phyloP scores from a whole-genome alignment of 2,113 vertebrate genomes.

The Indri indri region DNA sequence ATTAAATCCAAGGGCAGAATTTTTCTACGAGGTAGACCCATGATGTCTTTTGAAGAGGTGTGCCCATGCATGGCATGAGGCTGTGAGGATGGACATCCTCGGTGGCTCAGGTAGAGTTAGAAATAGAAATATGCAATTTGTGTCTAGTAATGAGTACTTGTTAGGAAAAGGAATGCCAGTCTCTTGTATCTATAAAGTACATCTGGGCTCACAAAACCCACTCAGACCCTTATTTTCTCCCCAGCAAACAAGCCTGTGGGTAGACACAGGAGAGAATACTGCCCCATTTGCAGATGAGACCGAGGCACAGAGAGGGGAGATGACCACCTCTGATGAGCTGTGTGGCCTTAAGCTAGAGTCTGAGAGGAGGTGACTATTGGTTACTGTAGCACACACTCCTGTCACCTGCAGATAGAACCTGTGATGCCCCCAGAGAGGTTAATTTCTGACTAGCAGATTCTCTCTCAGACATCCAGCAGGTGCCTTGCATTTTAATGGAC shows the following conservation, averaged over 20 bases:
- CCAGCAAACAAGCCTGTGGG: neutral
- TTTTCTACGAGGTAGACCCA: neutral
- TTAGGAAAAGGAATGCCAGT: neutral
- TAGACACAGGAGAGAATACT: neutral
- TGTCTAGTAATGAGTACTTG: neutral
- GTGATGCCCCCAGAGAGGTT: neutral
- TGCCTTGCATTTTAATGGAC: constrained; percentile 67
- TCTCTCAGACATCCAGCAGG: constrained; percentile 38
- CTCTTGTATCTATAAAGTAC: neutral
- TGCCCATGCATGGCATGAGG: neutral
- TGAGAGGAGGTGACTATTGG: neutral
- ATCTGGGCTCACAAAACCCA: neutral
- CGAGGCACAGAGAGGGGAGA: neutral
- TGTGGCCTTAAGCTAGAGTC: neutral
- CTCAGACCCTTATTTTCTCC: neutral
- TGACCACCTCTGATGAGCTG: neutral
- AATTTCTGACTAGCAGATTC: constrained; percentile 53
- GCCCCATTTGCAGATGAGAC: neutral
- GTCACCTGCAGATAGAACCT: neutral
- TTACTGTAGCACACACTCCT: neutral
- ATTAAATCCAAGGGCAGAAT: neutral
- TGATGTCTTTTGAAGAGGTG: neutral
- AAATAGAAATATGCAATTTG: neutral
- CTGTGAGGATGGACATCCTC: neutral
- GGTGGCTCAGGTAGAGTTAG: neutral